Conservation (phyloP, 2,888 invertebrate genomes). For the Pediacus dermestoides region DNA sequence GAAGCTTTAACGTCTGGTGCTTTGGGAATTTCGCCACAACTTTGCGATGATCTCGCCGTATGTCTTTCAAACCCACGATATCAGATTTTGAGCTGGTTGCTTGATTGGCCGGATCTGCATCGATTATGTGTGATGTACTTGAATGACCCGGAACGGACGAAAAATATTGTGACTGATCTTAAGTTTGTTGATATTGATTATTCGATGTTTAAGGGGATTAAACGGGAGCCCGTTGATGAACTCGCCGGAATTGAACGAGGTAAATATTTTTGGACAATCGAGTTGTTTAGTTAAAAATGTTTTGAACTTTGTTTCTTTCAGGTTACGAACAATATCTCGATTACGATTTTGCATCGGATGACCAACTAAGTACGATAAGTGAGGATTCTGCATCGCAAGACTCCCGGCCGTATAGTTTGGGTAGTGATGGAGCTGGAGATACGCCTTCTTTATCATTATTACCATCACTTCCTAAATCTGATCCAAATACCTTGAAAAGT, state of each 20-base stretch:
- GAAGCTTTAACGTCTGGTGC: conserved; percentile 55
- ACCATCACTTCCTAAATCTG: conserved; percentile 40
- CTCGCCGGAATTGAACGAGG: conserved; percentile 41
- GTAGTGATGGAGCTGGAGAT: conserved; percentile 48
- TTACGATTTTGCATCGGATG: conserved; percentile 34
- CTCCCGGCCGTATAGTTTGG: conserved; percentile 50
- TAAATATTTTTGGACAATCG: no score
- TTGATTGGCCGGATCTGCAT: conserved; percentile 58
- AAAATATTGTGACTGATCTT: conserved; percentile 66
- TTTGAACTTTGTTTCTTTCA: no score
- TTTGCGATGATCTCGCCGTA: conserved; percentile 69
- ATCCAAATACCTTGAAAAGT: conserved; percentile 54
- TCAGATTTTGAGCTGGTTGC: conserved; percentile 68
- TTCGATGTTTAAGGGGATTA: conserved; percentile 54
- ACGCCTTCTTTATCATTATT: conserved; percentile 26
- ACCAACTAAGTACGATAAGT: conserved; percentile 39
- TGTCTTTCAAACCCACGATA: conserved; percentile 68
- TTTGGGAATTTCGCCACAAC: conserved; percentile 61
- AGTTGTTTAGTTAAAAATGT: no score
- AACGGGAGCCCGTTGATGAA: conserved; percentile 56
- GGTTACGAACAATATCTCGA: conserved; percentile 42
- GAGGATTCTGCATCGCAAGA: conserved; percentile 53
- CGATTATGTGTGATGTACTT: conserved; percentile 57
- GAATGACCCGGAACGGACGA: conserved; percentile 57
- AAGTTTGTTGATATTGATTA: conserved; percentile 72